phyloP scores from a whole-genome alignment of 1,140 invertebrate genomes.

The Bombus vancouverensis region DNA sequence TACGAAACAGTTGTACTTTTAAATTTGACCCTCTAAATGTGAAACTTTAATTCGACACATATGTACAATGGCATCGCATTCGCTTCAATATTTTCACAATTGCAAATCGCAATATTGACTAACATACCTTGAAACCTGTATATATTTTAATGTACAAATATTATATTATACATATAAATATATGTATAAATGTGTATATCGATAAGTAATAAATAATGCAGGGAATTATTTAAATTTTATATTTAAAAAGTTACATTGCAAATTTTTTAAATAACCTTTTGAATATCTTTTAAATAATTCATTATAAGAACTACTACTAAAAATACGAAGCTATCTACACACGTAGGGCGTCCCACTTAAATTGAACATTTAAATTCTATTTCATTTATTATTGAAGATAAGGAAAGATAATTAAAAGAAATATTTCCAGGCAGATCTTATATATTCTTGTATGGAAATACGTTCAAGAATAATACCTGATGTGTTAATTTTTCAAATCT shows the following conservation, averaged over 20 bases:
- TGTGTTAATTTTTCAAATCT: not conserved
- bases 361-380: not conserved
- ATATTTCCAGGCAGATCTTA: too few relatives aligned
- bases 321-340: not conserved
- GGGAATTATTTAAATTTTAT: not conserved
- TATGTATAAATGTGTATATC: not conserved
- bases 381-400: too few relatives aligned
- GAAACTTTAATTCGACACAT: constrained; percentile 9
- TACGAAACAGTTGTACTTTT: constrained; percentile 14
- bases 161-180: not conserved
- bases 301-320: not conserved
- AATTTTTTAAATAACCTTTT: not conserved
- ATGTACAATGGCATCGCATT: not conserved
- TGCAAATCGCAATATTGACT: not conserved
- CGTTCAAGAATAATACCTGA: too few relatives aligned
- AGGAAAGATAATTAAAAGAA: too few relatives aligned
- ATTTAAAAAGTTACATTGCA: not conserved
- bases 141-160: not conserved
- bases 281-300: not conserved
- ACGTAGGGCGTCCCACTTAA: not conserved
- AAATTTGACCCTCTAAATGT: constrained; percentile 6
- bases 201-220: not conserved
- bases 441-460: too few relatives aligned
- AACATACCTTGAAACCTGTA: not conserved
- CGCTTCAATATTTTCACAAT: not conserved